Conservation (phyloP, 2,113 vertebrate genomes). For the Phaethornis superciliosus region DNA sequence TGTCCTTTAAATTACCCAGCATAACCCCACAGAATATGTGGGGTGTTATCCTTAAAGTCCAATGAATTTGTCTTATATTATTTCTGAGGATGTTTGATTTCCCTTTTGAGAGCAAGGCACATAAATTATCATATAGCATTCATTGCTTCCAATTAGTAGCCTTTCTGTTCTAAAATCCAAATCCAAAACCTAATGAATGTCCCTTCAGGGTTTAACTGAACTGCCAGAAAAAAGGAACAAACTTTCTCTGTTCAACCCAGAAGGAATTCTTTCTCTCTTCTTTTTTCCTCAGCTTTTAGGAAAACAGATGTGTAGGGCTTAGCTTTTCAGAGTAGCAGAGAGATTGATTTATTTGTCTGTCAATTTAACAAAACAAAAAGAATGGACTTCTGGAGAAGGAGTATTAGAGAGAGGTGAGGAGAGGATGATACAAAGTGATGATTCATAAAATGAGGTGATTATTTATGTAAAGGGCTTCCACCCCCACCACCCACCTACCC, state of each 20-base stretch:
- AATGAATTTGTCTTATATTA: neutral
- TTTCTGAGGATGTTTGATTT: neutral
- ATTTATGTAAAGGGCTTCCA: constrained; percentile 40
- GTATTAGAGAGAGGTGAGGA: neutral
- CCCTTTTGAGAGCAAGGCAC: neutral
- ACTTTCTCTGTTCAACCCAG: neutral
- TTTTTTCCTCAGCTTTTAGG: neutral
- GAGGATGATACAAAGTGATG: neutral
- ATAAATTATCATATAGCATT: neutral
- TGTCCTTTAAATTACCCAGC: neutral
- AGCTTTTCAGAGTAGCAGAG: neutral
- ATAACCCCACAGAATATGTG: neutral
- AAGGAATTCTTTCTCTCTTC: neutral
- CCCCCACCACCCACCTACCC: neutral
- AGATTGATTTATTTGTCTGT: constrained; percentile 49
- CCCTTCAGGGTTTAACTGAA: neutral
- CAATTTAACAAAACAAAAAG: constrained; percentile 49
- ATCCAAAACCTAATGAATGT: neutral
- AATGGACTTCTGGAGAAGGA: neutral
- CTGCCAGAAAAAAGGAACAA: neutral
- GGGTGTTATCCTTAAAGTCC: neutral
- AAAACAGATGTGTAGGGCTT: neutral
- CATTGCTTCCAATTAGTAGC: neutral
- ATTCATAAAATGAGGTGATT: constrained; percentile 14
- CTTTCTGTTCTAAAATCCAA: neutral